phyloP scores from a whole-genome alignment of 2,113 vertebrate genomes.

The Glaucomys volans region DNA sequence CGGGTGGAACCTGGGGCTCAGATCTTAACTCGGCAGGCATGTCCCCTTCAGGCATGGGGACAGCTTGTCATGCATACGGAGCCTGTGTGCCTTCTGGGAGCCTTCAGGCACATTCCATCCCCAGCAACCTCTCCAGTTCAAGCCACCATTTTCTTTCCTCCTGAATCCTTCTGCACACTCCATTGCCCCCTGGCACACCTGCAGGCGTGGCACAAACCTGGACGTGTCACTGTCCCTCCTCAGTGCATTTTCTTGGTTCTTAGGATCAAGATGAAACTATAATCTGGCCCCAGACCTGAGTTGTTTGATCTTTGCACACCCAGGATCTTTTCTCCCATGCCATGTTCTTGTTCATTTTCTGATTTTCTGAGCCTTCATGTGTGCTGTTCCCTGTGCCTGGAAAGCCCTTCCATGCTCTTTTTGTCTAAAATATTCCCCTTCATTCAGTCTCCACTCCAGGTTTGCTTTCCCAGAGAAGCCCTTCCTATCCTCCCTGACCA shows the following conservation, averaged over 20 bases:
- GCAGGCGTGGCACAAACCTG: background rate
- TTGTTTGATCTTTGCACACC: background rate
- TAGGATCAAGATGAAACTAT: background rate
- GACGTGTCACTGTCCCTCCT: accelerated
- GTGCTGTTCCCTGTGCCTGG: background rate
- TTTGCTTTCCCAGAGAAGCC: background rate
- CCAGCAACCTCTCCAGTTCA: background rate
- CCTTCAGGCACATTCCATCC: background rate
- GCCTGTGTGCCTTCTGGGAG: too few species aligned
- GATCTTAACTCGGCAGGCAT: background rate
- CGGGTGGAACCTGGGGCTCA: background rate
- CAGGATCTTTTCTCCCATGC: background rate
- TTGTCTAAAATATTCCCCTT: background rate
- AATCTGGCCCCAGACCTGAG: background rate
- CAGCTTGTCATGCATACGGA: background rate
- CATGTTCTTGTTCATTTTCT: background rate
- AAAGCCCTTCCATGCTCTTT: background rate
- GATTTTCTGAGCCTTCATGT: background rate
- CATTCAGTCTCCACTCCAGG: background rate
- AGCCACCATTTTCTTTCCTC: background rate
- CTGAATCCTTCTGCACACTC: background rate
- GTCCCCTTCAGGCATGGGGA: background rate
- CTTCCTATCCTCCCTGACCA: background rate
- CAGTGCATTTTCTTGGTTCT: background rate
- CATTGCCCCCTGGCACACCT: background rate